phyloP scores from a whole-genome alignment of 1,140 invertebrate species.

The Leptestheria dahalacensis region DNA sequence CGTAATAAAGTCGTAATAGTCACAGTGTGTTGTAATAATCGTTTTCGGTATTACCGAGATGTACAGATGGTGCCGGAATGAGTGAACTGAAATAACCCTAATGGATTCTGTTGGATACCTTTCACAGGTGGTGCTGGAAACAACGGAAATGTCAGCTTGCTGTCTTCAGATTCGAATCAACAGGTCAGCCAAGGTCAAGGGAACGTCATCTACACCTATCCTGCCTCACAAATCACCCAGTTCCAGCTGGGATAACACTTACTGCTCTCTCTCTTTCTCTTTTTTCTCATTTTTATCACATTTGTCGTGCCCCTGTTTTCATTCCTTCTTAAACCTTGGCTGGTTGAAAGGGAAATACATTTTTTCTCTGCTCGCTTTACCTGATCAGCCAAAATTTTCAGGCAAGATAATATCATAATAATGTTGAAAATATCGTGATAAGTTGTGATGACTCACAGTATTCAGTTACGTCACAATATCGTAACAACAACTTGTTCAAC shows the following conservation, averaged over 20 bases:
- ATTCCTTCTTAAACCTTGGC: too few relatives aligned
- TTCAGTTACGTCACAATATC: too few relatives aligned
- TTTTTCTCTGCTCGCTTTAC: too few relatives aligned
- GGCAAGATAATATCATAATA: too few relatives aligned
- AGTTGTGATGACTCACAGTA: too few relatives aligned
- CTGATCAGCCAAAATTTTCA: too few relatives aligned
- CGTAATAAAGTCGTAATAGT: too few relatives aligned
- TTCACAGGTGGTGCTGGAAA: background rate
- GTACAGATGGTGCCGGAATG: too few relatives aligned
- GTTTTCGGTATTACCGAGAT: background rate
- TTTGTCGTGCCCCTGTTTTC: background rate
- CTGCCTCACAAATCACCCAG: background rate
- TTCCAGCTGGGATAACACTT: conserved; percentile 2
- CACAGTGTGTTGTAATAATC: too few relatives aligned
- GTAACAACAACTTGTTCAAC: too few relatives aligned
- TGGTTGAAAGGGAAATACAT: background rate
- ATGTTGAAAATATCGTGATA: too few relatives aligned
- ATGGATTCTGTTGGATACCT: background rate
- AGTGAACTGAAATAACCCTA: background rate
- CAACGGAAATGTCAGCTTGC: background rate
- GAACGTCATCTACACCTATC: conserved; percentile 6
- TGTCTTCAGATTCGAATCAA: background rate
- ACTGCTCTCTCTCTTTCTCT: background rate
- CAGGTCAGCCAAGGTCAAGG: background rate
- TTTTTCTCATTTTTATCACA: background rate